These are phyloP conservation scores for Leucoraja erinaceus DNA, from an alignment of 2,113 vertebrate genomes.

Conservation along the genomic window DNA sequence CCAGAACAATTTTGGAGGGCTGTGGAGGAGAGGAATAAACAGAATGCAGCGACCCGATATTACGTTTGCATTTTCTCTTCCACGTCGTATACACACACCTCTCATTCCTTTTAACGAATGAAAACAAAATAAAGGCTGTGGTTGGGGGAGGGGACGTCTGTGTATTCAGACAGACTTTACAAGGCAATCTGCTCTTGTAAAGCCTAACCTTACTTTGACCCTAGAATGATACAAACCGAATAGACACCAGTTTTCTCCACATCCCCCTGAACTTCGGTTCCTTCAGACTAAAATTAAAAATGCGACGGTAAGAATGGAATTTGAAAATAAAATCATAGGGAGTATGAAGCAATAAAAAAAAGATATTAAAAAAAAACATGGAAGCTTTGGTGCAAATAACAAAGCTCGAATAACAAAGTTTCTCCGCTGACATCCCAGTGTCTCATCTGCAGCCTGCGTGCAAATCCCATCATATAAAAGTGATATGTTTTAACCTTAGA, in stretches of 20 bases:
- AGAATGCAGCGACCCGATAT: neutral
- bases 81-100: slow-evolving; percentile 44
- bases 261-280: neutral
- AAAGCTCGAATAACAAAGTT: neutral
- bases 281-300: neutral
- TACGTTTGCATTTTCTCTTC: neutral
- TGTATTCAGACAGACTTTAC: slow-evolving; percentile 41
- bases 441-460: neutral
- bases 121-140: slow-evolving; percentile 41
- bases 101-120: neutral
- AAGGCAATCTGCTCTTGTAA: neutral
- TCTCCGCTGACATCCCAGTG: neutral
- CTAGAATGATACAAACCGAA: slow-evolving; percentile 42
- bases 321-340: neutral
- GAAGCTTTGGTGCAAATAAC: slow-evolving; percentile 1
- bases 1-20: neutral
- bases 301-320: neutral
- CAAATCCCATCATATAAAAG: neutral
- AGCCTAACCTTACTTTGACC: slow-evolving; percentile 48
- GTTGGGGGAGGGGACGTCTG: neutral
- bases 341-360: neutral
- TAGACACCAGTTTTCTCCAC: neutral
- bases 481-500: neutral
- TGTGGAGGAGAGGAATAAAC: neutral
- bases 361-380: neutral